Evolutionary conservation across 2,113 vertebrate genomes (phyloP), one percentile per base, ranked within the genome.

Genomic region (Empidonax traillii): DNA sequence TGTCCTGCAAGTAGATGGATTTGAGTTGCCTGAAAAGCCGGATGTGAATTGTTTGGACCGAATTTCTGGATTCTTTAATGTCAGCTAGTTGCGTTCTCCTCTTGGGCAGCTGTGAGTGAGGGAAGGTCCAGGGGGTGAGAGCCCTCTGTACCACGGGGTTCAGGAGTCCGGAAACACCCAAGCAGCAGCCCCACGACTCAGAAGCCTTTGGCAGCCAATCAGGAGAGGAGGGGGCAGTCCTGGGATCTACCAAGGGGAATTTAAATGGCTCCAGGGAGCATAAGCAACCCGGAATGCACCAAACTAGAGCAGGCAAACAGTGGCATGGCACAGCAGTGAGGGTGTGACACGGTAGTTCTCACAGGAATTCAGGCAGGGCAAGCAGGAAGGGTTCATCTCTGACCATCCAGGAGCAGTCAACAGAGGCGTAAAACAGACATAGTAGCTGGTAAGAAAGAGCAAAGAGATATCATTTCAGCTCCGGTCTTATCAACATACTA

Each of bases 211-310:
- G 35, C 25, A 23, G 58, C 0, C 19, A 30, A 39, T 28, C 7
- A 3, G 35, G 31, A 0, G 1, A 19, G 67, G 18, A 58, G 31
- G 11, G 3, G 31, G 8, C 17, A 1, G 14, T 9, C 25, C 49
- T 1, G 0, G 43, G 16, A 72, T 31, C 31, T 8, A 9, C 25
- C 1, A 1, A 8, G 59, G 12, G 51, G 28, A 14, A 5, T 12
- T 41, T 14, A 6, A 6, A 25, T 2, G 0, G 24, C 30, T 27
- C 17, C 66, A 27, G 23, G 8, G 23, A 67, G 23, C 4, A 2
- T 8, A 8, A n/a, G 65, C 11, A 8, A 25, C 8, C 18, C 0
- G 0, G 33, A 52, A 37, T 59, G 52, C 12, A 5, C 17, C 0
- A 0, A 62, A n/a, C 0, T 7, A 21, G 22, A 63, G 18, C 3